A percentile compares a stretch with the other conserved stretches of the same genome.
phyloP scores from a whole-genome alignment of 30 jellyfish, hydroid and myxozoan genomes.

The Haliclystus octoradiatus region DNA sequence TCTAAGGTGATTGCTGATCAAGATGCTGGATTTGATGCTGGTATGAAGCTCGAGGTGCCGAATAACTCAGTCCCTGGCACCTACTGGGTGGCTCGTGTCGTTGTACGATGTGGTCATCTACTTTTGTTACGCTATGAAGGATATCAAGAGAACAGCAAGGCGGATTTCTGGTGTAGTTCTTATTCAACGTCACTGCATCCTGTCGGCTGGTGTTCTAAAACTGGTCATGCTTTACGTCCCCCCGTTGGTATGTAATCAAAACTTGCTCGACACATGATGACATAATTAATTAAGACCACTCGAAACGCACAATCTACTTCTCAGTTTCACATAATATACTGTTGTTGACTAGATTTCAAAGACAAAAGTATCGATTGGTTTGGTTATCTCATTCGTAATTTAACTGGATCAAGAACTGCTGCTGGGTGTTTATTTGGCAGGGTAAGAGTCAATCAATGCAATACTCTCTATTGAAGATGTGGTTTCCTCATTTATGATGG shows the following conservation, averaged over 20 bases:
- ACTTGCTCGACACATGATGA: background rate
- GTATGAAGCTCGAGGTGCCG: constrained; percentile 93
- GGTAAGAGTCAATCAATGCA: constrained; percentile 29
- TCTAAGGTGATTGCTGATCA: background rate
- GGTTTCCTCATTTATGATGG: too few relatives aligned
- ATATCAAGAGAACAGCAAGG: constrained; percentile 58
- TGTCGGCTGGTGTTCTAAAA: constrained; percentile 97
- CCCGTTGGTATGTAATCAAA: constrained; percentile 53
- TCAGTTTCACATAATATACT: background rate
- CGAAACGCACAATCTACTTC: background rate
- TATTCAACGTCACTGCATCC: constrained; percentile 83
- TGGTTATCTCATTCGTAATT: constrained; percentile 63
- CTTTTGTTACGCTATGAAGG: constrained; percentile 89
- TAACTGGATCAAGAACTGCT: constrained; percentile 95
- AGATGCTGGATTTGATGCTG: constrained; percentile 60
- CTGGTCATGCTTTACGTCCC: constrained; percentile 79
- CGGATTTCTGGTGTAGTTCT: constrained; percentile 81
- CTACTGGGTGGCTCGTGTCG: constrained; percentile 81
- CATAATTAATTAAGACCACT: background rate
- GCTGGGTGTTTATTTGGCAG: constrained; percentile 65
- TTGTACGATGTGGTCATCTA: constrained; percentile 64
- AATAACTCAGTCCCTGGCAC: constrained; percentile 68
- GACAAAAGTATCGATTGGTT: constrained; percentile 86
- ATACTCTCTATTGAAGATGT: too few relatives aligned
- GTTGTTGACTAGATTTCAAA: constrained; percentile 47